phyloP scores from a whole-genome alignment of 1,140 invertebrate species.

The Eriosoma lanigerum region DNA sequence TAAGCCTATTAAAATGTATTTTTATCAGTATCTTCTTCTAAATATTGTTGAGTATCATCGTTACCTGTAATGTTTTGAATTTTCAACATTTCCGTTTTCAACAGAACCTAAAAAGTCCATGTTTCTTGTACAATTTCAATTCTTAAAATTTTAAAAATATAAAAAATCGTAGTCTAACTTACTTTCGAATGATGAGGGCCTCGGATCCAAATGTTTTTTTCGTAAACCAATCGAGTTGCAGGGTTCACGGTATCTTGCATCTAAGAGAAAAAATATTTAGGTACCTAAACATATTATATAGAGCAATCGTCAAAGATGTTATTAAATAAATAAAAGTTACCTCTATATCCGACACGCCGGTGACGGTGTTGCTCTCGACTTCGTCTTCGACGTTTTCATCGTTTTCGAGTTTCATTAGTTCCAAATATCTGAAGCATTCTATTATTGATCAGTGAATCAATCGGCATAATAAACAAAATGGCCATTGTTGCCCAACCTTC shows the following conservation, averaged over 20 bases:
- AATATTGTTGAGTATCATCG: background rate
- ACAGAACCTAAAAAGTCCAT: slow-evolving; percentile 7
- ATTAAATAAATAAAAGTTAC: background rate
- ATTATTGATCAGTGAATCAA: slow-evolving; percentile 10
- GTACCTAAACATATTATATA: background rate
- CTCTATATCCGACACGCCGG: background rate
- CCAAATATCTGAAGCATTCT: slow-evolving; percentile 29
- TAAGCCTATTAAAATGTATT: background rate
- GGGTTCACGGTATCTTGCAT: background rate
- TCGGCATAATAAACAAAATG: background rate
- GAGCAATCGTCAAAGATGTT: background rate
- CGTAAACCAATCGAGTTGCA: background rate
- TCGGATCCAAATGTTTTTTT: slow-evolving; percentile 26
- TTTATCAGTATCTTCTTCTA: background rate
- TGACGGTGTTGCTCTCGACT: background rate
- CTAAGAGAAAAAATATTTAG: background rate
- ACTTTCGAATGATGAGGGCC: slow-evolving; percentile 30
- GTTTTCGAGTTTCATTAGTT: slow-evolving; percentile 30
- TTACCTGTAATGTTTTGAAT: background rate
- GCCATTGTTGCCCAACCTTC: background rate
- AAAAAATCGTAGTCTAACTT: background rate
- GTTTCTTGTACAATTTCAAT: background rate
- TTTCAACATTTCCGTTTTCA: background rate
- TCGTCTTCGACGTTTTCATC: slow-evolving; percentile 6
- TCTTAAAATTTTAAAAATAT: background rate